Conservation (phyloP, 2,888 invertebrate genomes). For the Cantharis rufa region DNA sequence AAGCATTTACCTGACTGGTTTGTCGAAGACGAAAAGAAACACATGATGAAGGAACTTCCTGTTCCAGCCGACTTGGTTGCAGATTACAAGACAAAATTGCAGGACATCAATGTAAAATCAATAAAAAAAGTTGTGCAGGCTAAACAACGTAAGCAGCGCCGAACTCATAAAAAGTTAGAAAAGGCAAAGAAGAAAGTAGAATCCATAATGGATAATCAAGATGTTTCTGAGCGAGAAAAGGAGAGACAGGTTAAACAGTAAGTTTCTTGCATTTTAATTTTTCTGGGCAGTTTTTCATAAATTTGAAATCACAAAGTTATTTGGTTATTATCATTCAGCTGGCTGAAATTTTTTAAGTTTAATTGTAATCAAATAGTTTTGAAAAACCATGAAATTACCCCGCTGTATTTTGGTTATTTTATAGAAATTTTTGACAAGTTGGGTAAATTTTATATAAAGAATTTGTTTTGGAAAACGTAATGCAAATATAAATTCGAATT, state of each 20-base stretch:
- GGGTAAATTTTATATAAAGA: no score
- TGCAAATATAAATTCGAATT: no score
- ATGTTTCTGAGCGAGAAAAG: conserved; percentile 92
- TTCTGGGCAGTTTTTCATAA: no score
- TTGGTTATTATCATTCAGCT: no score
- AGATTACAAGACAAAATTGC: conserved; percentile 80
- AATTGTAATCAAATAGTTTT: no score
- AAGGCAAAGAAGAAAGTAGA: conserved; percentile 96
- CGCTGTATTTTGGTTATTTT: no score
- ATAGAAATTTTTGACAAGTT: no score
- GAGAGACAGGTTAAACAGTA: conserved; percentile 87
- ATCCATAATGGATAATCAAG: conserved; percentile 85
- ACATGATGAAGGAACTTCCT: conserved; percentile 81
- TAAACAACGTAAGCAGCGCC: conserved; percentile 95
- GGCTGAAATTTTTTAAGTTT: no score
- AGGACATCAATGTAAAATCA: conserved; percentile 90
- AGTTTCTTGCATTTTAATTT: conserved; percentile 46
- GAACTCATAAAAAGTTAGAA: conserved; percentile 82
- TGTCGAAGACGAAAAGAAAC: conserved; percentile 87
- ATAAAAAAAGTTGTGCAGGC: conserved; percentile 99
- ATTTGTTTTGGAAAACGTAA: no score
- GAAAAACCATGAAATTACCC: no score
- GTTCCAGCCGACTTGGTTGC: conserved; percentile 84
- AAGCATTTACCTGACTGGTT: conserved; percentile 95
- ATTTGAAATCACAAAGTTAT: no score